Base-by-base conservation (phyloP, 53 echinoderm and acorn worm species). In the Patiria pectinifera region DNA sequence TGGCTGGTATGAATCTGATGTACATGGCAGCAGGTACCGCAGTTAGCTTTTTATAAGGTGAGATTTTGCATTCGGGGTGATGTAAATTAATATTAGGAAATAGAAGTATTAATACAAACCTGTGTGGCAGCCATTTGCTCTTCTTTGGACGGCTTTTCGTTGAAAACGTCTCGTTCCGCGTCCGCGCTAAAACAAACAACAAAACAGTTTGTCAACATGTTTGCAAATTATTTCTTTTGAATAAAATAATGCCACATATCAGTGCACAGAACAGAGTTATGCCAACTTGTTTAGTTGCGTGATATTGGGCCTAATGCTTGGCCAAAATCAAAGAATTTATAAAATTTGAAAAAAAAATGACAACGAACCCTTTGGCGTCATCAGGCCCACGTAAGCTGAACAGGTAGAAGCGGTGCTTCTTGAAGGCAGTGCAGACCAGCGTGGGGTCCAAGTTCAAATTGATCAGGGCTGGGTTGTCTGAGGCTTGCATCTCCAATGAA, bases 141-240 rank as follows among this genome's bases (percentile, higher is more conserved):
- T 91, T 99, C 99, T 87, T 99, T 99, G 72, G 96, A 97, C 35
- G 99, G 99, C 83, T 99, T 99, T 69, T 99, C 99, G 89, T 99
- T 99, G 83, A 99, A 99, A 11, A 99, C 99, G 85, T 99, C 99
- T 59, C 99, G 86, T 25, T 99, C 99, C 61, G 97, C 96, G 77
- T 97, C 96, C 91, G 96, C 97, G 86, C 99, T 99, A 93, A 35
- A 15, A 71, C 49, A 21, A 83, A 59, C 49, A 80, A 71, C 0
- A 12, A 59, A 16, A 8, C n/a, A 53, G 53, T 11, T n/a, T 82
- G 15, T 79, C 24, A 45, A 66, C 25, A 91, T 23, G 61, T 66
- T 61, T 35, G 16, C 18, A 24, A 45, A 15, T 82, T 69, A 22
- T 86, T 71, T 11, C 0, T 85, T 86, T 71, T 11, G 16, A 4